Evolutionary conservation across 2,888 invertebrate genomes (phyloP).

Genomic region (Leucoptera coffeella): DNA sequence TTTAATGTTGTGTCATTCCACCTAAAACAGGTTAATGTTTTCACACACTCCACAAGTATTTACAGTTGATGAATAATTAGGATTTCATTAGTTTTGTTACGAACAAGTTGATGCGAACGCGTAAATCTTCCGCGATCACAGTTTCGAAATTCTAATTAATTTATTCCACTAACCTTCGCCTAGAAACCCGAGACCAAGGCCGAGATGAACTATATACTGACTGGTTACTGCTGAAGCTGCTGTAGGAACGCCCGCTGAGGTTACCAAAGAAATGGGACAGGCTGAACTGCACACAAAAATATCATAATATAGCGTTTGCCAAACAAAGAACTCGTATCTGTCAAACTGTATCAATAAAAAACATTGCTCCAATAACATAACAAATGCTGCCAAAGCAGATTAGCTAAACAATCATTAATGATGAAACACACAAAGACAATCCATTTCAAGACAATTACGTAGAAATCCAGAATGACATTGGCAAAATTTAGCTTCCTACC

Average conservation of each 20-base stretch:
- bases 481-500: slow-evolving; percentile 41
- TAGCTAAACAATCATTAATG: no score
- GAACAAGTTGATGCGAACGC: no score
- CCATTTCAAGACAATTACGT: background rate
- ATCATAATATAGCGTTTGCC: slow-evolving; percentile 7
- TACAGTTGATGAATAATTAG: no score
- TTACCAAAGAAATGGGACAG: slow-evolving; percentile 54
- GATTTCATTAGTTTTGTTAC: no score
- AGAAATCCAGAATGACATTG: slow-evolving; percentile 48
- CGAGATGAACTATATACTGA: slow-evolving; percentile 56
- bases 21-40: slow-evolving; percentile 23
- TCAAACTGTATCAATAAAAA: no score
- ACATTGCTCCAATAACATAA: no score
- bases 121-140: no score
- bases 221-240: slow-evolving; percentile 53
- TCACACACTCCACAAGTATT: no score
- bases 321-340: slow-evolving; percentile 14
- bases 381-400: no score
- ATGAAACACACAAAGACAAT: no score
- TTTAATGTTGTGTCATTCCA: slow-evolving; percentile 62
- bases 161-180: slow-evolving; percentile 51
- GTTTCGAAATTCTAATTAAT: no score
- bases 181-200: slow-evolving; percentile 61
- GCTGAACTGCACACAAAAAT: slow-evolving; percentile 45
- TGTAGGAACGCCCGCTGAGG: slow-evolving; percentile 55